phyloP scores from a whole-genome alignment of 2,888 invertebrate genomes.

The Tipula unca region DNA sequence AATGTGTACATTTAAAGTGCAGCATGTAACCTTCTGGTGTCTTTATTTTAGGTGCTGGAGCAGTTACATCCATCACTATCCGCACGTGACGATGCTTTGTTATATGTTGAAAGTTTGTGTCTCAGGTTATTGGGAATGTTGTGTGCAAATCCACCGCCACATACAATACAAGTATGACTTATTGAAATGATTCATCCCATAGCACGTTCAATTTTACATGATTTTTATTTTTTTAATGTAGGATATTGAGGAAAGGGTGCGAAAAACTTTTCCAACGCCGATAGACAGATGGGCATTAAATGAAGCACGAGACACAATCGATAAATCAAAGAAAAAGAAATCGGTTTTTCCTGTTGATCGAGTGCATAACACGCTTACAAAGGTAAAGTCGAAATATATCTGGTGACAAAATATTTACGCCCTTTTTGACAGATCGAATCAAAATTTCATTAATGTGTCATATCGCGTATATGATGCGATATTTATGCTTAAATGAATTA shows the following conservation, averaged over 20 bases:
- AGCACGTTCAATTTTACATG: background rate
- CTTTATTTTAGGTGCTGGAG: slow-evolving; percentile 65
- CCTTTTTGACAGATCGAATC: slow-evolving; percentile 20
- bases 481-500: too few relatives aligned
- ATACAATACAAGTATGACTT: slow-evolving; percentile 58
- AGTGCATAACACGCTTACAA: slow-evolving; percentile 79
- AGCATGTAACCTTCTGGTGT: background rate
- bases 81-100: slow-evolving; percentile 81
- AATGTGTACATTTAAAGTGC: background rate
- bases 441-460: background rate
- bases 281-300: slow-evolving; percentile 88
- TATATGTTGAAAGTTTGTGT: slow-evolving; percentile 87
- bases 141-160: slow-evolving; percentile 75
- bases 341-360: slow-evolving; percentile 79
- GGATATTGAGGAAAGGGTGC: slow-evolving; percentile 91
- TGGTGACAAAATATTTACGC: slow-evolving; percentile 14
- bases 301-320: slow-evolving; percentile 78
- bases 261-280: slow-evolving; percentile 88
- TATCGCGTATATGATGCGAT: slow-evolving; percentile 19
- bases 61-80: slow-evolving; percentile 81
- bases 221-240: slow-evolving; percentile 35
- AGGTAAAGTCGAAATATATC: slow-evolving; percentile 42
- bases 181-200: background rate
- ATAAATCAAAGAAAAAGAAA: slow-evolving; percentile 67
- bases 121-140: slow-evolving; percentile 80